Base-by-base conservation (phyloP, 2,888 invertebrate genomes). In the Plagodis dolabraria region DNA sequence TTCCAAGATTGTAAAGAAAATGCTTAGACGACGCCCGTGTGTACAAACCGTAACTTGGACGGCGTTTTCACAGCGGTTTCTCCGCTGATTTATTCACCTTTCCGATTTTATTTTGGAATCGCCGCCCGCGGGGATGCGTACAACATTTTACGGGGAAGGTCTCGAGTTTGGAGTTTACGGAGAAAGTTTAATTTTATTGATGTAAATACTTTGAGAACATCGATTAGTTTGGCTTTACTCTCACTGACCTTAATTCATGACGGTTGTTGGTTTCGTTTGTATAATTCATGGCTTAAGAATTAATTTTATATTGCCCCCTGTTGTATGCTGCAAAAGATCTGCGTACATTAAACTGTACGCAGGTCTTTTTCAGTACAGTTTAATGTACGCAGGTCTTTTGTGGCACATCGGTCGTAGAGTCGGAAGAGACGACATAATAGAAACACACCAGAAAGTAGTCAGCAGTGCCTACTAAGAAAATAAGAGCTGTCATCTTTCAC, bases 51-150 rank as follows among this genome's bases (percentile, higher is more conserved):
- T 51, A 43, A 12, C 12, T 4, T 35, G 11, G 42, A 6, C 42
- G 38, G 36, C 46, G 38, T 52, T 53, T 55, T 55, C 47, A 44
- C 35, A 22, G 47, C 33, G 35, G 47, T 34, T 47, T 55, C 57
- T 22, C n/a, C 38, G 40, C 55, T 59, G 58, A 63, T 63, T 63
- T 63, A 63, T 63, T 59, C 58, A 63, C 63, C 63, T 63, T 53
- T 51, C 58, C 51, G 47, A 51, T 58, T 58, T 45, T 47, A 63
- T 58, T 56, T 63, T 49, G 34, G 61, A 47, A 47, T 54, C 56
- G 53, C 43, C 40, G 50, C 36, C 45, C 47, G 12, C 40, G 46
- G 44, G 43, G 47, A 51, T 50, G 53, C 40, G 42, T 34, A 52
- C 55, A 49, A 52, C 40, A 48, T 11, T 45, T 8, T 36, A 44